Base-by-base conservation (phyloP, 1,140 invertebrate genomes). In the Nasonia longicornis region DNA sequence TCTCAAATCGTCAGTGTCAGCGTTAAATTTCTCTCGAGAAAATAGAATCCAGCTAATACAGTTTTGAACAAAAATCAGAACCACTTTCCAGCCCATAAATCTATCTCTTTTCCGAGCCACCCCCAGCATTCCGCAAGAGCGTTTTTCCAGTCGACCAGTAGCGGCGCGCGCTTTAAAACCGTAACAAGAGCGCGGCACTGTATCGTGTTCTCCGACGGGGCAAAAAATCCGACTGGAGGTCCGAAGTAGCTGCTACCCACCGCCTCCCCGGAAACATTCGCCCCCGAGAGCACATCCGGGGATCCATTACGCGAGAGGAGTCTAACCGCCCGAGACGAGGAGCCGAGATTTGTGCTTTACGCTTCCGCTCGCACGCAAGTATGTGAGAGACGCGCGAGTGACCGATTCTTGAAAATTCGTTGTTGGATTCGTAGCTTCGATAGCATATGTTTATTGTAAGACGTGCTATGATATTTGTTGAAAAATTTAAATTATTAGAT, bases 241-340 rank as follows among this genome's bases (percentile, higher is more conserved):
- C 85, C 85, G 83, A 84, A 85, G 83, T 84, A 84, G 83, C 80
- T 84, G 80, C 82, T 82, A 85, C 84, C 85, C 78, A n/a, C 29
- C 52, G 16, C 8, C 58, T 45, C 88, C 86, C 89, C 87, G 88
- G 87, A 89, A 90, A 89, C 86, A 86, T 87, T 83, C 85, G 83
- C 84, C 85, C 86, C 85, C 80, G 83, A 81, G 85, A 88, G 85
- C 88, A 89, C 85, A 90, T 91, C 89, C 89, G 89, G 89, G 86
- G 87, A 87, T 90, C 89, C 90, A 91, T 91, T 91, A 91, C 86
- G 85, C 35, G 66, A 66, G 85, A 87, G 84, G 85, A 85, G 84
- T 86, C 86, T 86, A 89, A 88, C 87, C 86, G 86, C 84, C 87
- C 88, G 87, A 88, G 86, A 87, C 88, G 83, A 86, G 79, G 79